phyloP scores from a whole-genome alignment of 2,113 vertebrate species.

The Propithecus coquereli region DNA sequence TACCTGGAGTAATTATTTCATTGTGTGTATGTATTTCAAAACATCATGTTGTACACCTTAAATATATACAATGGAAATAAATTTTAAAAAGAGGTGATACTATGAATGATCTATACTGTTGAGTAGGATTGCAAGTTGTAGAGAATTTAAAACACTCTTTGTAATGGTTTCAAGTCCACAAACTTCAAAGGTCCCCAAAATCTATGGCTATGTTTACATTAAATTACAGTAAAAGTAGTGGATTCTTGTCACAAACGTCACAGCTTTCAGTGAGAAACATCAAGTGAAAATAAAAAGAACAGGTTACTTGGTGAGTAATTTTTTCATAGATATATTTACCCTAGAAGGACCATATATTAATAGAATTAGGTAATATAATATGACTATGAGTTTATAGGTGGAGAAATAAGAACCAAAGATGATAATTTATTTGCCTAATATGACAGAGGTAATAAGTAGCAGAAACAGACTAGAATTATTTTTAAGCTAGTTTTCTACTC shows the following conservation, averaged over 20 bases:
- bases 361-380: not conserved
- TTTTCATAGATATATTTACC: slow-evolving; percentile 16
- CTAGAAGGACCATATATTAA: not conserved
- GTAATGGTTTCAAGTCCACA: not conserved
- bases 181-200: not conserved
- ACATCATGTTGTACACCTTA: not conserved
- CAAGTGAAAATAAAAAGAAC: slow-evolving; percentile 33
- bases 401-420: not conserved
- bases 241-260: slow-evolving; percentile 10
- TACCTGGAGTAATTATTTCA: not conserved
- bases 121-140: not conserved
- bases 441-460: not conserved
- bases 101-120: not conserved
- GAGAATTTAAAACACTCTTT: not conserved
- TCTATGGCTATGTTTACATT: not conserved
- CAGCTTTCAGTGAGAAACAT: slow-evolving; percentile 1
- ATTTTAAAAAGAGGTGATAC: slow-evolving; percentile 13
- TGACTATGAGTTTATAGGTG: not conserved
- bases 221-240: not conserved
- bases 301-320: slow-evolving; percentile 13
- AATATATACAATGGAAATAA: not conserved
- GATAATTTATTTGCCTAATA: not conserved
- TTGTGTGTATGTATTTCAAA: not conserved
- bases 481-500: not conserved
- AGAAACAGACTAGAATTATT: slow-evolving; percentile 16